Percentiles rank a stretch among this genome's conserved stretches.
phyloP scores from a whole-genome alignment of 2,888 invertebrate species.

The Leptura quadrifasciata region DNA sequence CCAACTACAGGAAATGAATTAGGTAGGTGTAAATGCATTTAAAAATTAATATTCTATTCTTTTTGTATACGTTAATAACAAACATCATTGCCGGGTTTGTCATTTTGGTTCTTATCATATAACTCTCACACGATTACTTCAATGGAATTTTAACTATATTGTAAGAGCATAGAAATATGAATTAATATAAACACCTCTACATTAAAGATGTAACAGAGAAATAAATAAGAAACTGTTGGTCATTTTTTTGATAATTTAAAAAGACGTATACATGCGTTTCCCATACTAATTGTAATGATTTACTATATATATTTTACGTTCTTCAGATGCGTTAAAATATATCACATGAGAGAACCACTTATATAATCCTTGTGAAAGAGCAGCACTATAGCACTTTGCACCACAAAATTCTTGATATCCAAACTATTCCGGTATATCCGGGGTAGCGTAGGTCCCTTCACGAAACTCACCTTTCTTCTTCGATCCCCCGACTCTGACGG shows the following conservation, averaged over 20 bases:
- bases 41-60: no score
- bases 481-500: slow-evolving; percentile 44
- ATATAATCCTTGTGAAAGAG: slow-evolving; percentile 21
- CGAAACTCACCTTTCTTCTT: slow-evolving; percentile 49
- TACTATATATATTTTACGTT: not conserved
- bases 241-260: not conserved
- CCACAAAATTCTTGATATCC: slow-evolving; percentile 31
- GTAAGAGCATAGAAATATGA: no score
- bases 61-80: no score
- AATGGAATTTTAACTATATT: no score
- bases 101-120: no score
- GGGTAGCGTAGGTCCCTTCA: slow-evolving; percentile 24
- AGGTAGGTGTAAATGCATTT: no score
- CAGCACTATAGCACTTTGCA: slow-evolving; percentile 37
- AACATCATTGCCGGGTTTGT: no score
- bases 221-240: not conserved
- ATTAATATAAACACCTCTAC: no score
- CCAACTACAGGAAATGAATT: no score
- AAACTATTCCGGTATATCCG: slow-evolving; percentile 26
- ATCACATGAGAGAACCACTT: slow-evolving; percentile 20
- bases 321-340: slow-evolving; percentile 9
- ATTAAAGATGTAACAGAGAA: no score
- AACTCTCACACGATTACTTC: no score
- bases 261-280: not conserved
- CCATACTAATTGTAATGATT: not conserved